Evolutionary conservation across 2,113 vertebrate genomes (phyloP).

Genomic region (Oostethus manadensis): DNA sequence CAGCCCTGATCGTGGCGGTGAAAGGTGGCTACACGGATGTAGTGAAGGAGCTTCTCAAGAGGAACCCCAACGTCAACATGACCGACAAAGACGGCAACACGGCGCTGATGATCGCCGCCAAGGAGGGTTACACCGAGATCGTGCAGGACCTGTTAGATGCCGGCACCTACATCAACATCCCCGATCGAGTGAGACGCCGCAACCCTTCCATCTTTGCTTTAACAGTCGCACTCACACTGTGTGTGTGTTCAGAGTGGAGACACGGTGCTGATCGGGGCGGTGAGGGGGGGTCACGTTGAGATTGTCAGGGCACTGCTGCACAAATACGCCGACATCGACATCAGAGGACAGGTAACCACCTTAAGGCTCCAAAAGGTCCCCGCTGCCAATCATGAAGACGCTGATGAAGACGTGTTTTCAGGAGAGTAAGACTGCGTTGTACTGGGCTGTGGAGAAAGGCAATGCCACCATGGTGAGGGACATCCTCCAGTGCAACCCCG

Average conservation of each 20-base stretch:
- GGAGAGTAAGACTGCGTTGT: conserved; percentile 95
- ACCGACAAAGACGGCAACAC: conserved; percentile 98
- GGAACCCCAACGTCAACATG: conserved; percentile 94
- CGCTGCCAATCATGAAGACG: not conserved
- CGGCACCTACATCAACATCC: conserved; percentile 95
- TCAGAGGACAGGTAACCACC: conserved; percentile 84
- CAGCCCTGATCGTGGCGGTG: conserved; percentile 93
- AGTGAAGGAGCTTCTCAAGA: conserved; percentile 94
- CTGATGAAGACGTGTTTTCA: conserved; percentile 37
- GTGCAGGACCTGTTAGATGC: conserved; percentile 95
- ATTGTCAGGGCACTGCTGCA: conserved; percentile 93
- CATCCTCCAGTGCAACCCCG: conserved; percentile 94
- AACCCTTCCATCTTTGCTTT: not conserved
- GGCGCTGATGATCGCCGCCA: conserved; percentile 93
- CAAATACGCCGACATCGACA: conserved; percentile 97
- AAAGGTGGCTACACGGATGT: conserved; percentile 88
- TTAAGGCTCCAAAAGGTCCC: not conserved
- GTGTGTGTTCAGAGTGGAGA: conserved; percentile 82
- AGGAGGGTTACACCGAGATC: conserved; percentile 93
- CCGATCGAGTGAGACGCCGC: conserved; percentile 78
- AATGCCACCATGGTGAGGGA: conserved; percentile 95
- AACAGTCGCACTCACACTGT: not conserved
- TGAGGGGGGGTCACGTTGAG: conserved; percentile 92
- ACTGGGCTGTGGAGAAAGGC: conserved; percentile 98
- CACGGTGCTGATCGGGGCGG: conserved; percentile 93